Conservation (phyloP, 2,888 invertebrate genomes). For the Aromia moschata region DNA sequence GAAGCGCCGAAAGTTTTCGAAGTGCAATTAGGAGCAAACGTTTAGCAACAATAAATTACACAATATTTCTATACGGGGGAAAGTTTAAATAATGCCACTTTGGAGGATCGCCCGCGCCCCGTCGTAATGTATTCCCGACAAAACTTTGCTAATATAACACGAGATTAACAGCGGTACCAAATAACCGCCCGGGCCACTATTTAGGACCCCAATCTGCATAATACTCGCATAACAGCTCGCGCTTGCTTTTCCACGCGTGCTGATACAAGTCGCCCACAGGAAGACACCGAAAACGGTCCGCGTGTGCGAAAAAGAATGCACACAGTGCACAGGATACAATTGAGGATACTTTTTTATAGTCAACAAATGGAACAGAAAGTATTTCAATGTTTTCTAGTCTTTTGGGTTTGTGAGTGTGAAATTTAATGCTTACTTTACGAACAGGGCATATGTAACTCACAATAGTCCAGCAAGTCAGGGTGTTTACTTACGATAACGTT, state of each 20-base stretch:
- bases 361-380: no score
- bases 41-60: conserved; percentile 60
- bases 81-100: conserved; percentile 60
- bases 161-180: conserved; percentile 58
- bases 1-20: conserved; percentile 46
- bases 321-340: no score
- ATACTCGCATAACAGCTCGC: conserved; percentile 34
- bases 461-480: no score
- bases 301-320: no score
- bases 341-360: no score
- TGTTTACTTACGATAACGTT: no score
- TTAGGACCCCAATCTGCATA: conserved; percentile 39
- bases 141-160: conserved; percentile 61
- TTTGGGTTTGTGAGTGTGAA: no score
- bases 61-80: conserved; percentile 59
- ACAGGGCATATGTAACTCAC: no score
- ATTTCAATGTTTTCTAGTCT: no score
- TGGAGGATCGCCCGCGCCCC: conserved; percentile 32
- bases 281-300: no score
- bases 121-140: conserved; percentile 55
- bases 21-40: conserved; percentile 61
- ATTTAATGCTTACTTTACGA: no score
- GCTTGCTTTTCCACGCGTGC: conserved; percentile 2
- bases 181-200: conserved; percentile 40
- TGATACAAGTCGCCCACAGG: conserved; percentile 17